A percentile compares a stretch with the other conserved stretches of the same genome.
Evolutionary conservation across 2,113 vertebrate species (phyloP).

Genomic region (Ursus arctos): DNA sequence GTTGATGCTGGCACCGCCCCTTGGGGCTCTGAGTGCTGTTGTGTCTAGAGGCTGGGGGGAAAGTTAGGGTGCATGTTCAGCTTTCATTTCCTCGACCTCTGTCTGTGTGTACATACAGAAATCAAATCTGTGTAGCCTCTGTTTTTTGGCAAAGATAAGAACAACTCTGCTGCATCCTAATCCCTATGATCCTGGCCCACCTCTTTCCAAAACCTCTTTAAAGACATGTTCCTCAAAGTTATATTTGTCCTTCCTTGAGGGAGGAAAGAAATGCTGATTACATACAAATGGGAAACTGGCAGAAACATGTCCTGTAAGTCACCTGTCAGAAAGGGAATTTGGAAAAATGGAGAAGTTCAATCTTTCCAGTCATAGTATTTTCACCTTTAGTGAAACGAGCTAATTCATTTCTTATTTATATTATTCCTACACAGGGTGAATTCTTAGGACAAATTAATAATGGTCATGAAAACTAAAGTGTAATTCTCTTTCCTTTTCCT

Average conservation of each 20-base stretch:
- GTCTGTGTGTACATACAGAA: background rate
- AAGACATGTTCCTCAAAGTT: slow-evolving; percentile 58
- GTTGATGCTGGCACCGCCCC: too few species aligned
- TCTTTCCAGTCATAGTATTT: background rate
- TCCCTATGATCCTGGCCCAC: background rate
- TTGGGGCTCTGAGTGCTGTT: background rate
- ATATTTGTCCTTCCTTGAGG: slow-evolving; percentile 70
- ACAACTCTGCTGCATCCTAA: slow-evolving; percentile 3
- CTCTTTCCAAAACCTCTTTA: slow-evolving; percentile 62
- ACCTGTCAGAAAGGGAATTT: slow-evolving; percentile 2
- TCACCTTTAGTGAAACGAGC: background rate
- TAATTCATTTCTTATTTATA: background rate
- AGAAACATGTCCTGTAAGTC: background rate
- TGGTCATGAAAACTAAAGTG: background rate
- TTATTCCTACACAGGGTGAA: background rate
- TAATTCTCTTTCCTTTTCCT: background rate
- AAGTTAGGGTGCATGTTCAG: background rate
- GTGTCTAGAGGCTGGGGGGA: background rate
- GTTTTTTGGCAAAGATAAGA: slow-evolving; percentile 62
- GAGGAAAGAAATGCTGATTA: background rate
- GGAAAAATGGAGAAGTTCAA: background rate
- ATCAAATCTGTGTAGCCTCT: slow-evolving; percentile 34
- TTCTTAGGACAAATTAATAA: background rate
- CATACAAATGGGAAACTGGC: background rate
- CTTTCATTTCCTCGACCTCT: background rate